phyloP scores from a whole-genome alignment of 2,888 invertebrate genomes.

The Ametastegia equiseti region DNA sequence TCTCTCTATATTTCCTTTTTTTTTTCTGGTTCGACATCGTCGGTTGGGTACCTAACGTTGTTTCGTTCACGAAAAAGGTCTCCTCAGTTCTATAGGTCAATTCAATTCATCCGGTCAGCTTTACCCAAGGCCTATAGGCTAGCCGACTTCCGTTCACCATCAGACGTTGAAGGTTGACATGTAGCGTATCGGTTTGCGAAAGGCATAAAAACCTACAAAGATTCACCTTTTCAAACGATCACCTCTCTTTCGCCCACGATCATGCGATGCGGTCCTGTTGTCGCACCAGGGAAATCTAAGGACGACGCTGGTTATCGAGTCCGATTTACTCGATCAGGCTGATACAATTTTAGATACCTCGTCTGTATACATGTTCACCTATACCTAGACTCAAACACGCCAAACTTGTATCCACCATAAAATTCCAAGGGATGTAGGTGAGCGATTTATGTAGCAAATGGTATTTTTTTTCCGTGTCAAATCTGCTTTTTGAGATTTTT shows the following conservation, averaged over 20 bases:
- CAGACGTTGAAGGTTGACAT: too few relatives aligned
- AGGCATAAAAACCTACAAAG: not conserved
- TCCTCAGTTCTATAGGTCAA: not conserved
- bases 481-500: too few relatives aligned
- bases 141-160: not conserved
- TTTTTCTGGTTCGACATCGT: not conserved
- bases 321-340: not conserved
- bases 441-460: too few relatives aligned
- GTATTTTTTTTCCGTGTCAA: too few relatives aligned
- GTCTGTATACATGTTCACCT: not conserved
- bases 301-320: not conserved
- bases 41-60: slow-evolving; percentile 7
- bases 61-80: not conserved
- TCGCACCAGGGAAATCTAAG: not conserved
- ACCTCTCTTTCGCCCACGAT: not conserved
- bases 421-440: too few relatives aligned
- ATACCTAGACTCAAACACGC: not conserved
- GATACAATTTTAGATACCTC: slow-evolving; percentile 4
- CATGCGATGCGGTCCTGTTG: not conserved
- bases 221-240: not conserved
- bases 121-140: too few relatives aligned
- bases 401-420: not conserved
- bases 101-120: slow-evolving; percentile 18
- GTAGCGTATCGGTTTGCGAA: not conserved
- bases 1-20: not conserved